phyloP scores from a whole-genome alignment of 2,888 invertebrate species.

The Oscheius myriophilus region DNA sequence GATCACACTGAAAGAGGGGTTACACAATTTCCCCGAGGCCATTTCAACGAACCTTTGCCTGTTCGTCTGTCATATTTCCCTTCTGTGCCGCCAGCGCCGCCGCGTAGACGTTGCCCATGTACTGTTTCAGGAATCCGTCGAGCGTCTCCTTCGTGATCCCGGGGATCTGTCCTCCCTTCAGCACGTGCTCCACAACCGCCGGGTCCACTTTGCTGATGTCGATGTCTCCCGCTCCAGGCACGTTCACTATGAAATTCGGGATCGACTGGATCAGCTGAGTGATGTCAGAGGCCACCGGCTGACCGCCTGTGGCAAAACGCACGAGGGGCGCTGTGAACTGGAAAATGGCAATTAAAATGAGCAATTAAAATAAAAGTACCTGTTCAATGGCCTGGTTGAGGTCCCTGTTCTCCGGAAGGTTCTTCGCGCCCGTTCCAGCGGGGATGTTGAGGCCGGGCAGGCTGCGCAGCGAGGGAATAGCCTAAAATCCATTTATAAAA shows the following conservation, averaged over 20 bases:
- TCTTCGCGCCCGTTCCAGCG: constrained; percentile 31
- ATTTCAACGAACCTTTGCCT: constrained; percentile 36
- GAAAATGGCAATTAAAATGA: neutral
- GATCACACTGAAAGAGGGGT: too few species aligned
- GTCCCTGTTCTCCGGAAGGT: constrained; percentile 35
- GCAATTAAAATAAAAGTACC: constrained; percentile 25
- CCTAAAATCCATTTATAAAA: constrained; percentile 31
- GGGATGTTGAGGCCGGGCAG: constrained; percentile 48
- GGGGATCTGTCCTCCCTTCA: constrained; percentile 68
- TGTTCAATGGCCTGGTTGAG: constrained; percentile 58
- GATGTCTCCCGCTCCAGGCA: constrained; percentile 67
- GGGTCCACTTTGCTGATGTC: constrained; percentile 67
- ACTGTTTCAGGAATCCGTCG: constrained; percentile 59
- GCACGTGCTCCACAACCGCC: constrained; percentile 61
- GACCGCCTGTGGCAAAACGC: constrained; percentile 59
- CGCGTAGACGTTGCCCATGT: constrained; percentile 60
- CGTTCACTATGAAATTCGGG: constrained; percentile 65
- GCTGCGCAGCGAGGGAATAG: constrained; percentile 56
- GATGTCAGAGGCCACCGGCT: constrained; percentile 56
- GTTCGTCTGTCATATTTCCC: constrained; percentile 37
- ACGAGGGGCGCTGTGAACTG: constrained; percentile 63
- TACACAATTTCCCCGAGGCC: too few species aligned
- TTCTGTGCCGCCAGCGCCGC: constrained; percentile 58
- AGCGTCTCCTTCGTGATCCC: constrained; percentile 65
- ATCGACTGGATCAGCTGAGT: constrained; percentile 61